These are phyloP conservation scores for Aplodontia rufa DNA, from an alignment of 2,113 vertebrate genomes.

Conservation along the genomic window DNA sequence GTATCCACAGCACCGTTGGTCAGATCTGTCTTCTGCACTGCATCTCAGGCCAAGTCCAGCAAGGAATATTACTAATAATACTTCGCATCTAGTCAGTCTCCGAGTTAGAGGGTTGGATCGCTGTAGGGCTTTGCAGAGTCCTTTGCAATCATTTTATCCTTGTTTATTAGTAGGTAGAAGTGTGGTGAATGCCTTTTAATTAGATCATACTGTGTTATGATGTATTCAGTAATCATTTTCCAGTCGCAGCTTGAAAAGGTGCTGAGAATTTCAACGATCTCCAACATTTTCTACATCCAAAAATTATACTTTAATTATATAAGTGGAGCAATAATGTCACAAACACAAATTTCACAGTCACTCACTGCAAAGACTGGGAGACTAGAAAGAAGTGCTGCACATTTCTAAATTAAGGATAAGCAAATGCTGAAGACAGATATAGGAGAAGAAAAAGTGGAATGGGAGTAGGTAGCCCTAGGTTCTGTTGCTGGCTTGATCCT, in stretches of 20 bases:
- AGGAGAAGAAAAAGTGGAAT: background rate
- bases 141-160: conserved; percentile 29
- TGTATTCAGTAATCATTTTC: conserved; percentile 42
- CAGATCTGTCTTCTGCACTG: background rate
- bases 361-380: background rate
- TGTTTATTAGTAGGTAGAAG: conserved; percentile 38
- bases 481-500: background rate
- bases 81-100: background rate
- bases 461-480: background rate
- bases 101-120: background rate
- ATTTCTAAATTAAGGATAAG: background rate
- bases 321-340: background rate
- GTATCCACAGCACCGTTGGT: background rate
- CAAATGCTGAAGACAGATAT: background rate
- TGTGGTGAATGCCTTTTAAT: conserved; percentile 47
- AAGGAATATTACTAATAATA: background rate
- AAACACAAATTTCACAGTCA: background rate
- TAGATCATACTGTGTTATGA: conserved; percentile 41
- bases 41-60: background rate
- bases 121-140: background rate
- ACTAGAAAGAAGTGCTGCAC: background rate
- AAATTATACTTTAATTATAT: conserved; percentile 53
- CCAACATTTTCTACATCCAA: background rate
- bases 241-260: conserved; percentile 16
- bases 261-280: conserved; percentile 14